Conservation (phyloP, 1,140 invertebrate species). For the Trissolcus basalis region DNA sequence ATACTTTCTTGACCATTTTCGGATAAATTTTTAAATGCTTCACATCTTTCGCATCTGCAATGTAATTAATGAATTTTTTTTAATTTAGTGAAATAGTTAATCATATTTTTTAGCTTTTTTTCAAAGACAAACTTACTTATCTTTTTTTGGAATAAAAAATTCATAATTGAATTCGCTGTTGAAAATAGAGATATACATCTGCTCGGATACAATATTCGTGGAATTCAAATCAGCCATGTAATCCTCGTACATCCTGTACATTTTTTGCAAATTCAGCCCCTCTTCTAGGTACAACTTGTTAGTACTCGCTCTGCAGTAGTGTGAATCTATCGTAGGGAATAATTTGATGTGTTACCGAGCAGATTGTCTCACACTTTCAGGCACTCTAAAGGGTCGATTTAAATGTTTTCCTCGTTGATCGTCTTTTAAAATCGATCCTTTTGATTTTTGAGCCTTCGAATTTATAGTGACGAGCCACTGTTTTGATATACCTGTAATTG, state of each 20-base stretch:
- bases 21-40: neutral
- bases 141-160: conserved; percentile 2
- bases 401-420: neutral
- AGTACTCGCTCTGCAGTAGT: conserved; percentile 1
- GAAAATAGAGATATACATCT: neutral
- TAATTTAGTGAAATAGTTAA: no score
- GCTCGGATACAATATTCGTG: neutral
- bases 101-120: neutral
- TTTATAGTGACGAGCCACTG: no score
- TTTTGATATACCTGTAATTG: no score
- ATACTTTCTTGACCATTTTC: neutral
- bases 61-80: no score
- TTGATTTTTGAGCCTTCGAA: no score
- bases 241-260: neutral
- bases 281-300: neutral
- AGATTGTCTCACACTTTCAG: neutral
- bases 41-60: neutral
- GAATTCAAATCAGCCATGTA: neutral
- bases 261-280: neutral
- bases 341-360: neutral
- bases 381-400: neutral
- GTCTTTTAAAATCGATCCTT: neutral
- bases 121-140: no score
- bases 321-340: neutral
- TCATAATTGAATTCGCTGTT: conserved; percentile 3